Evolutionary conservation across 2,113 vertebrate species (phyloP), one percentile per base, ranked within the genome.

Genomic region (Paramormyrops kingsleyae): DNA sequence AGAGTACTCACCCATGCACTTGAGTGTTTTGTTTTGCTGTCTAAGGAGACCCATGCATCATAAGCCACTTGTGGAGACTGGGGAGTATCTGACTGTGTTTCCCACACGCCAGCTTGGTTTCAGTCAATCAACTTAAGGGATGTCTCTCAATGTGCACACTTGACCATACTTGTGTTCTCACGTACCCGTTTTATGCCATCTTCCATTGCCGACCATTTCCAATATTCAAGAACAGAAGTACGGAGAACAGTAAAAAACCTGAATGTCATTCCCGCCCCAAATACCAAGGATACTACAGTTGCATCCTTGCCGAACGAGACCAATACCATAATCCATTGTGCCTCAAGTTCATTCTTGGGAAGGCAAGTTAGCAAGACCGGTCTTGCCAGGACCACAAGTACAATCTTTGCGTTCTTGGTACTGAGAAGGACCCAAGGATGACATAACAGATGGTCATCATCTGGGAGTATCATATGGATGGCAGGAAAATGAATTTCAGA

Each of bases 51-150:
- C 27, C 31, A 56, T 21, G 47, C 53, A 42, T 21, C 52, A 88
- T 21, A 21, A 62, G 47, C 52, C 52, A 21, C 87, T 62, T 17
- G 12, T 27, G 15, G 27, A 53, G 53, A 56, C 53, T 62, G 4
- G 84, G 77, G 49, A 70, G 53, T 39, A n/a, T 83, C 7, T 17
- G 35, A 52, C 59, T 53, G 27, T n/a, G 87, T 35, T 31, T 17
- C 17, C 50, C 70, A 47, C 62, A 42, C 24, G 42, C 89, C 59
- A 31, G 88, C 83, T 89, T 89, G 83, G 66, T 88, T 91, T 92
- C 31, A 91, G 91, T 90, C 90, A 70, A 66, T 35, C 85, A 91
- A 88, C 62, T 12, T 27, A 66, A 66, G 62, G 24, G 62, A 9
- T 12, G 62, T 66, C 24, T 66, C n/a, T 66, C 10, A 4, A 66